Evolutionary conservation across 2,797 vertebrate species (phyloP).

Genomic region (Taeniopygia guttata): DNA sequence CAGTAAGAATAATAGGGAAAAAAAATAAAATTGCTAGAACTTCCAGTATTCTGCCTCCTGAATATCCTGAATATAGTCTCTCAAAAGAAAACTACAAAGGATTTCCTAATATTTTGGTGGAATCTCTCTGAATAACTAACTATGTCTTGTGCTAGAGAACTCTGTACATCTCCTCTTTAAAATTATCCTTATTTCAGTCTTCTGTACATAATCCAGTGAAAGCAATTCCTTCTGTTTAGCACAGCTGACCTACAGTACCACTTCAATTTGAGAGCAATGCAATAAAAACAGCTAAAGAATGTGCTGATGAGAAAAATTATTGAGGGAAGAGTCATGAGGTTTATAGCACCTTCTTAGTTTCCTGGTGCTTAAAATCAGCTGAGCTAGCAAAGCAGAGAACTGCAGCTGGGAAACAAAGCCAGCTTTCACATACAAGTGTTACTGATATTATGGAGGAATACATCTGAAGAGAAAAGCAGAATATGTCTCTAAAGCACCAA

Average conservation of each 20-base stretch:
- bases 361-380: not conserved
- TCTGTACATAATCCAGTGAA: not conserved
- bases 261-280: not conserved
- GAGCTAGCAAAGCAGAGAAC: not conserved
- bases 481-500: not conserved
- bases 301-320: not conserved
- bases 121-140: not conserved
- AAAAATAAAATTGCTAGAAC: not conserved
- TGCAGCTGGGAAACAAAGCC: not conserved
- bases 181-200: not conserved
- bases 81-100: not conserved
- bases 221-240: not conserved
- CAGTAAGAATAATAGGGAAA: not conserved
- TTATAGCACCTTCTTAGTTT: not conserved
- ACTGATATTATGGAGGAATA: not conserved
- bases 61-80: not conserved
- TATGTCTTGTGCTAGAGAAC: not conserved
- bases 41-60: not conserved
- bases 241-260: not conserved
- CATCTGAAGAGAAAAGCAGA: not conserved
- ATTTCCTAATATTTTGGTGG: not conserved
- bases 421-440: not conserved
- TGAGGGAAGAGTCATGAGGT: not conserved
- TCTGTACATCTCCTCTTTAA: not conserved
- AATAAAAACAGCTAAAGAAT: conserved; percentile 3